Evolutionary conservation across 92 coral and sea anemone species (phyloP).

Genomic region (Bergia sp.): DNA sequence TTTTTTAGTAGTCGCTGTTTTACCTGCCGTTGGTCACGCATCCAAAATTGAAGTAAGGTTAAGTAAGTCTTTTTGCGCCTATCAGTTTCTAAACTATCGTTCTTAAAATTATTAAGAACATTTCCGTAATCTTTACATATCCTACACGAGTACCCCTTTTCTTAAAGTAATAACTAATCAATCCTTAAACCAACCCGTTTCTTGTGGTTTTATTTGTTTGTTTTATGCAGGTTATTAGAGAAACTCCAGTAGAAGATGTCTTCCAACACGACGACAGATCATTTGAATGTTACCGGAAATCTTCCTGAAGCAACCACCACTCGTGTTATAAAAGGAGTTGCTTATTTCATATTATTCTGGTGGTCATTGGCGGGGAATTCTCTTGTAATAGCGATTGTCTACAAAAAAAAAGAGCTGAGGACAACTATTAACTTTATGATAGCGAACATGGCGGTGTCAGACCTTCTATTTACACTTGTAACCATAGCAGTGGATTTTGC

Average conservation of each 20-base stretch:
- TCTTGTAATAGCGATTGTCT: conserved; percentile 16
- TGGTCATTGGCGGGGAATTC: conserved; percentile 4
- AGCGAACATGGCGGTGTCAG: conserved; percentile 32
- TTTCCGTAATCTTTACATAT: neutral
- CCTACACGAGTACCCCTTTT: neutral
- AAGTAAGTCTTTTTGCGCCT: neutral
- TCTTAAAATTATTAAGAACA: neutral
- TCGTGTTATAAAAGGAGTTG: neutral
- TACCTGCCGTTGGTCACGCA: neutral
- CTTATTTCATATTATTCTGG: neutral
- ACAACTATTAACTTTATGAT: conserved; percentile 28
- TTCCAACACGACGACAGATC: neutral
- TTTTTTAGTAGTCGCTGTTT: neutral
- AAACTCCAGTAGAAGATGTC: neutral
- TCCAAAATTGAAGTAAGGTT: too few relatives aligned
- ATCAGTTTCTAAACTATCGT: too few relatives aligned
- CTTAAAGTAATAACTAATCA: too few relatives aligned
- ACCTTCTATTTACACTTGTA: conserved; percentile 9
- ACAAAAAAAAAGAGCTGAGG: conserved; percentile 10
- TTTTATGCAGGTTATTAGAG: neutral
- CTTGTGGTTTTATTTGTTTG: too few relatives aligned
- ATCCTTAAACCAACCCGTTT: too few relatives aligned
- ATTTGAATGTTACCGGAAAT: neutral
- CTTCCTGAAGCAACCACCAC: neutral
- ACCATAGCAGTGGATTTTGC: conserved; percentile 9